Evolutionary conservation across 2,888 invertebrate genomes (phyloP).

Genomic region (Yponomeuta plumbellus): DNA sequence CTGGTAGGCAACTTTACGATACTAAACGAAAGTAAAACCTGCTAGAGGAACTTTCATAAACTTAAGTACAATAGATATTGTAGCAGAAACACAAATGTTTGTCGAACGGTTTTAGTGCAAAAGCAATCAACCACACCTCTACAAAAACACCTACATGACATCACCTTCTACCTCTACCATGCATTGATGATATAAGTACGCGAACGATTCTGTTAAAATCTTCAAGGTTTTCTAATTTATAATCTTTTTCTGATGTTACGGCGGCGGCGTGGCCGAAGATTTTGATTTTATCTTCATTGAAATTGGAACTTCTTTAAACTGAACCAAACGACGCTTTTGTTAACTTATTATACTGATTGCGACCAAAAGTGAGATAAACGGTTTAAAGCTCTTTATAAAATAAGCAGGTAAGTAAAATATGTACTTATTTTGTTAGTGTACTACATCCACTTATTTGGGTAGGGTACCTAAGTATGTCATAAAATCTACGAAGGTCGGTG

Average conservation of each 20-base stretch:
- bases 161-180: background rate
- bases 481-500: conserved; percentile 7
- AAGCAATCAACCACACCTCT: conserved; percentile 9
- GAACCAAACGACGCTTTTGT: no score
- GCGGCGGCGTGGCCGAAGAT: no score
- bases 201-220: background rate
- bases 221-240: conserved; percentile 3
- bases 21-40: background rate
- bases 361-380: no score
- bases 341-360: no score
- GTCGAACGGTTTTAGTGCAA: background rate
- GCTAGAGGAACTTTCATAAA: background rate
- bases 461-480: background rate
- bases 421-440: background rate
- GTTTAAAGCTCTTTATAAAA: no score
- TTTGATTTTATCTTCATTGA: no score
- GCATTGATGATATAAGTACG: background rate
- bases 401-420: no score
- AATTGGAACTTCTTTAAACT: no score
- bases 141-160: conserved; percentile 8
- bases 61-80: no score
- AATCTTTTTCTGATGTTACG: no score
- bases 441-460: background rate
- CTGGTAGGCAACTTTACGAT: background rate
- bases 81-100: background rate